Evolutionary conservation across 2,888 invertebrate species (phyloP), one percentile per base, ranked within the genome.

Genomic region (Drosophila diplacantha): DNA sequence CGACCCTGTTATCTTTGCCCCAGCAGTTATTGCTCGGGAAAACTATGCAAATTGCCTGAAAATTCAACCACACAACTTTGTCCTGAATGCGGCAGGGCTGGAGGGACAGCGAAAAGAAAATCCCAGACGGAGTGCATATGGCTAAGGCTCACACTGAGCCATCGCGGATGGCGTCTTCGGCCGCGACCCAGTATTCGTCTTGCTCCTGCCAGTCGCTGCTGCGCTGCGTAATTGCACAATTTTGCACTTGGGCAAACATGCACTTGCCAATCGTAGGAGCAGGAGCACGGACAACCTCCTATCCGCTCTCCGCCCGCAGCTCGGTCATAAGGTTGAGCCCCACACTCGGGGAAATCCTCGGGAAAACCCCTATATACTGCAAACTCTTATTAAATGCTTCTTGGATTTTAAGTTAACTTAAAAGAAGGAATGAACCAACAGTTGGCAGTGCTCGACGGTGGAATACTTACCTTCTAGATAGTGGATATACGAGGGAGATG

Each of bases 211-310:
- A 46, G 62, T 32, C 44, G 46, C 64, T 22, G 22, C 59, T 38
- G 44, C 32, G 62, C 66, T 68, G 61, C 70, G 81, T 81, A 83
- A 74, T 81, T 79, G 81, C 59, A 75, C 72, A 83, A 73, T 81
- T 80, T 81, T 81, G 73, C 73, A 79, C 70, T 81, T 74, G 74
- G 75, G 74, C 69, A 79, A 79, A 79, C 71, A 71, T 71, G 68
- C 64, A 62, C 70, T 67, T 69, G 76, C 66, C 76, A 79, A 81
- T 81, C 56, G 65, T 43, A 44, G 26, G 8, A 22, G 44, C 38
- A 44, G 26, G 18, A 31, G 26, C 29, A 29, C 18, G 14, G 18
- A 22, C 39, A 12, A 3, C 44, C 29, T 44, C 18, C 18, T 6
- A 3, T 24, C 12, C 16, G 18, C 11, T 11, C 12, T 32, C 8